Conservation (phyloP, 2,797 vertebrate species). For the Centroberyx gerrardi region DNA sequence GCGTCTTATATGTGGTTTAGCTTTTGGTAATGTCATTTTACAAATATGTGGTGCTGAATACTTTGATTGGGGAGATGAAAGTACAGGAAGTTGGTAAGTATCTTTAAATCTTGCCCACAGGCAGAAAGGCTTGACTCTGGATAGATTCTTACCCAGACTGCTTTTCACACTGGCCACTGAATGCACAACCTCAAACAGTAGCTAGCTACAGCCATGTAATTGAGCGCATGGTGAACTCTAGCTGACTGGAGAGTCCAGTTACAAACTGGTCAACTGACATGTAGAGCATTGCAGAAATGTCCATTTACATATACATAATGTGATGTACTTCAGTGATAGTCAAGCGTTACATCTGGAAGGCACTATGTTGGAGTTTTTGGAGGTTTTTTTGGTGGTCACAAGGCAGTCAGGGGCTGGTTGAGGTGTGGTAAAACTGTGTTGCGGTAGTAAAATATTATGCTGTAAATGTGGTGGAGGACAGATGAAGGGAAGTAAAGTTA, state of each 20-base stretch:
- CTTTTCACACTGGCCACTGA: neutral
- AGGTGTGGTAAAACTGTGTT: neutral
- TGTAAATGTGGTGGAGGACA: conserved; percentile 18
- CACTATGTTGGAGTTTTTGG: neutral
- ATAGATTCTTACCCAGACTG: conserved; percentile 25
- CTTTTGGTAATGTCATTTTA: conserved; percentile 60
- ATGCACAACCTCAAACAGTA: conserved; percentile 19
- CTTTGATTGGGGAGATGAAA: conserved; percentile 59
- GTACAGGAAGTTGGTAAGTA: conserved; percentile 42
- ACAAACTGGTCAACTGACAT: conserved; percentile 17
- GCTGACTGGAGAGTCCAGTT: conserved; percentile 44
- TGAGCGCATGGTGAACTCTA: conserved; percentile 36
- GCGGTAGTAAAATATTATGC: conserved; percentile 3
- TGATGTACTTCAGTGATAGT: neutral
- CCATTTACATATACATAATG: conserved; percentile 18
- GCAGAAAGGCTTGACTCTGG: conserved; percentile 21
- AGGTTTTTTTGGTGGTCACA: neutral
- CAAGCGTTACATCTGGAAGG: neutral
- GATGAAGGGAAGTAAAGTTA: conserved; percentile 9
- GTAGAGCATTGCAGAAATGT: conserved; percentile 34
- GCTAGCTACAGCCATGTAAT: conserved; percentile 20
- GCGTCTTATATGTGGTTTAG: conserved; percentile 34
- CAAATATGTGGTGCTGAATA: conserved; percentile 43
- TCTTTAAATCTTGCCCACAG: conserved; percentile 36
- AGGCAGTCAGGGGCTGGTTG: neutral